Conservation (phyloP, 2,113 vertebrate species). For the Butorides virescens region DNA sequence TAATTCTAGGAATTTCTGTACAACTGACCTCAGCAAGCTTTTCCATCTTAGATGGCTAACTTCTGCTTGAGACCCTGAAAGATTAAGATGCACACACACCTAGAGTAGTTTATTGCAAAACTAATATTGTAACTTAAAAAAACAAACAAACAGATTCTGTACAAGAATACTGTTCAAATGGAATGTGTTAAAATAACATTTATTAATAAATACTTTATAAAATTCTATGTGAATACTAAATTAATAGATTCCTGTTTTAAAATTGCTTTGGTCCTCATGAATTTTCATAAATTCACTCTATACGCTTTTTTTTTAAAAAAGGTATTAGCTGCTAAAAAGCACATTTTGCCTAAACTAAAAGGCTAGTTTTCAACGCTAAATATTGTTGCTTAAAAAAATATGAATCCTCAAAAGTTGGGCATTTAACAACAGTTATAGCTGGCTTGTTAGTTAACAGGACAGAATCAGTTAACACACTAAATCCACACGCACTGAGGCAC, state of each 20-base stretch:
- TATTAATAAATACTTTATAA: constrained; percentile 87
- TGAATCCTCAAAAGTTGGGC: constrained; percentile 63
- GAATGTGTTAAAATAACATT: constrained; percentile 86
- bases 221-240: constrained; percentile 80
- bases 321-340: constrained; percentile 72
- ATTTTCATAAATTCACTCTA: constrained; percentile 76
- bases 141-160: constrained; percentile 64
- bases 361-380: constrained; percentile 66
- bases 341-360: constrained; percentile 73
- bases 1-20: constrained; percentile 66
- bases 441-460: constrained; percentile 68
- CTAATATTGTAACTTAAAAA: constrained; percentile 70
- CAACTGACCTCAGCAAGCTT: constrained; percentile 63
- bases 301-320: constrained; percentile 69
- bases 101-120: constrained; percentile 72
- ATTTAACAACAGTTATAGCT: constrained; percentile 64
- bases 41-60: constrained; percentile 68
- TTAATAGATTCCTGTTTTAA: constrained; percentile 84
- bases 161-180: constrained; percentile 83
- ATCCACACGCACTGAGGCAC: constrained; percentile 48
- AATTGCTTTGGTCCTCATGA: constrained; percentile 84
- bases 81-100: constrained; percentile 61
- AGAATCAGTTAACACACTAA: constrained; percentile 58
- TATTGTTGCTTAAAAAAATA: constrained; percentile 72
- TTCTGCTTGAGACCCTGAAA: constrained; percentile 69